These are phyloP conservation scores for Neomonachus schauinslandi DNA, from an alignment of 2,113 vertebrate species.

Conservation along the genomic window DNA sequence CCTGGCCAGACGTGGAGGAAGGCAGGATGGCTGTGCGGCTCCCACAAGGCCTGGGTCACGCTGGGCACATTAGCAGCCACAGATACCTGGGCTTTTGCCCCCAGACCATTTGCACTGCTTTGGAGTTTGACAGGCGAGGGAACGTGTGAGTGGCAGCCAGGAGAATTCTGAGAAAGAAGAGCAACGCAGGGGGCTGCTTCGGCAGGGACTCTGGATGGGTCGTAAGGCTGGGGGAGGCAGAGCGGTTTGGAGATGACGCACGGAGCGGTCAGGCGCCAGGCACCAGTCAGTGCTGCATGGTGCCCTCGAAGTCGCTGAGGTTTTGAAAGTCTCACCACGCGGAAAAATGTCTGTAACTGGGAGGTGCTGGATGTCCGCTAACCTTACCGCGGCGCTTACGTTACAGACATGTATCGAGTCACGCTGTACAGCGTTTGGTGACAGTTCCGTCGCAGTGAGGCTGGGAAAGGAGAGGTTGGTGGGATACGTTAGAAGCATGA, in stretches of 20 bases:
- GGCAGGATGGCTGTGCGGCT: neutral
- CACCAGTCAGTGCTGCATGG: rapidly evolving
- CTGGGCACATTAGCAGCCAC: neutral
- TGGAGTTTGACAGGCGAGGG: neutral
- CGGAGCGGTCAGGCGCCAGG: rapidly evolving
- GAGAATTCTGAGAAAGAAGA: neutral
- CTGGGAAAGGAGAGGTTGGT: neutral
- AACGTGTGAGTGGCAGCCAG: neutral
- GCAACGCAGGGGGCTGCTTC: rapidly evolving
- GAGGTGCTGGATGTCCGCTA: rapidly evolving
- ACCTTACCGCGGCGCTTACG: rapidly evolving
- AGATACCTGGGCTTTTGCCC: neutral
- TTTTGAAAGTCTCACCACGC: rapidly evolving
- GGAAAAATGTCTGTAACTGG: rapidly evolving
- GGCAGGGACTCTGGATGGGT: neutral
- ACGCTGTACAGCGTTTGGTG: rapidly evolving
- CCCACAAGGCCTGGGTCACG: neutral
- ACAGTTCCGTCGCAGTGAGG: rapidly evolving
- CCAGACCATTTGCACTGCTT: neutral
- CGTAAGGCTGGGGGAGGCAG: neutral
- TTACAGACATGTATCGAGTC: neutral
- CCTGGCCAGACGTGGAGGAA: neutral
- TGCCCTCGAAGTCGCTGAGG: rapidly evolving
- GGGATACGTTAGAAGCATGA: rapidly evolving
- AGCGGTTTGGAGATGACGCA: rapidly evolving